Evolutionary conservation across 2,888 invertebrate species (phyloP).

Genomic region (Drosophila robusta): DNA sequence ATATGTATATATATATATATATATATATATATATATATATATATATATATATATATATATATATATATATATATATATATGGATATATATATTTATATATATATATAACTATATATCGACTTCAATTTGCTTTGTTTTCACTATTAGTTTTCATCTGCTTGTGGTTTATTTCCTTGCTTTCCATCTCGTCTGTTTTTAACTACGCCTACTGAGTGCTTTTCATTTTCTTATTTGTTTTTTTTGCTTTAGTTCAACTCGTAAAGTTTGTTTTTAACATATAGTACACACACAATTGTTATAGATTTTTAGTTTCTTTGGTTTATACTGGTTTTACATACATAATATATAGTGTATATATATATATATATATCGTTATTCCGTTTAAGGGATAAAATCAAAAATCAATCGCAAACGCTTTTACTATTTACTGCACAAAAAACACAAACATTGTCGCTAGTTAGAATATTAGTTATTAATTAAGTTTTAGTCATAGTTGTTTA

Average conservation of each 20-base stretch:
- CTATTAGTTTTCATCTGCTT: conserved; percentile 24
- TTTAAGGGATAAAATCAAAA: conserved; percentile 32
- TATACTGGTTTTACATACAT: conserved; percentile 30
- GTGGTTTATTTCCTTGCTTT: conserved; percentile 3
- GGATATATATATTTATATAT: conserved; percentile 39
- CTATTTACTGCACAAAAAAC: conserved; percentile 52
- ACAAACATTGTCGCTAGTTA: conserved; percentile 40
- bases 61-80: conserved; percentile 58
- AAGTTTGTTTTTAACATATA: conserved; percentile 52
- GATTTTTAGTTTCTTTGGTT: conserved; percentile 26
- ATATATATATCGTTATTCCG: conserved; percentile 10
- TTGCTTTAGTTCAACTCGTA: conserved; percentile 40
- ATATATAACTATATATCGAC: conserved; percentile 68
- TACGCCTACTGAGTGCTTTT: conserved; percentile 44
- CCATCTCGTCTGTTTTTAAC: conserved; percentile 8
- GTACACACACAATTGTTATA: conserved; percentile 58
- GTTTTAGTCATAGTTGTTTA: conserved; percentile 51
- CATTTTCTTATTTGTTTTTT: conserved; percentile 34
- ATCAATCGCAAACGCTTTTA: conserved; percentile 45
- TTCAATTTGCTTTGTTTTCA: conserved; percentile 34
- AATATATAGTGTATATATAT: conserved; percentile 8
- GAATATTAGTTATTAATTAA: conserved; percentile 38
- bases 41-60: too few relatives aligned
- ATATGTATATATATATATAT: conserved; percentile 49
- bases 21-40: conserved; percentile 64